Percentiles rank a stretch among this genome's conserved stretches.
Evolutionary conservation across 2,888 invertebrate genomes (phyloP).

Genomic region (Fragum fragum): DNA sequence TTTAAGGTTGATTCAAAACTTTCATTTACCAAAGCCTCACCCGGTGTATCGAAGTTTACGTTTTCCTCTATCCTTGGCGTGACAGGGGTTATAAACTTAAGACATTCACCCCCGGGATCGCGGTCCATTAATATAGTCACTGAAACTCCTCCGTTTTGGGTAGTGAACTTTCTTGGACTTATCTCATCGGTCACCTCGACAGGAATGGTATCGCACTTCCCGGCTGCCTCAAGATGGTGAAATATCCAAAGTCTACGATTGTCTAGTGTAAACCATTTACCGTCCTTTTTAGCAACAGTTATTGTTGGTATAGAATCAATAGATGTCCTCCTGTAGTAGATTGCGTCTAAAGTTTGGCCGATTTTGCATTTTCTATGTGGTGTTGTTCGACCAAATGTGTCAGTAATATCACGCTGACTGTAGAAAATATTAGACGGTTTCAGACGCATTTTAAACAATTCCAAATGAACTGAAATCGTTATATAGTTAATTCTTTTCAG

Average conservation of each 20-base stretch:
- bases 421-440: not conserved
- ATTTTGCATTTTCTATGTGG: not conserved
- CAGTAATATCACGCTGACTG: not conserved
- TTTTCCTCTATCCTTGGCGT: not conserved
- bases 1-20: not conserved
- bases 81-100: conserved; percentile 1
- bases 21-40: not conserved
- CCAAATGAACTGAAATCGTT: no score
- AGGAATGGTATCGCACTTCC: not conserved
- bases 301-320: conserved; percentile 5
- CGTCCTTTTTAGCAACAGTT: conserved; percentile 1
- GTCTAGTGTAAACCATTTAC: conserved; percentile 8
- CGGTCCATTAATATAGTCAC: conserved; percentile 6
- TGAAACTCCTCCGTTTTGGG: conserved; percentile 5
- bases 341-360: not conserved
- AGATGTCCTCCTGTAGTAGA: not conserved
- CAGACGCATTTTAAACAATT: not conserved
- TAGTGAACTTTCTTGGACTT: not conserved
- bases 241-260: conserved; percentile 21
- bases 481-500: no score
- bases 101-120: conserved; percentile 9
- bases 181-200: not conserved
- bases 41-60: not conserved
- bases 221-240: conserved; percentile 17
- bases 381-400: not conserved